Evolutionary conservation across 2,113 vertebrate genomes (phyloP).

Genomic region (Bambusicola thoracicus): DNA sequence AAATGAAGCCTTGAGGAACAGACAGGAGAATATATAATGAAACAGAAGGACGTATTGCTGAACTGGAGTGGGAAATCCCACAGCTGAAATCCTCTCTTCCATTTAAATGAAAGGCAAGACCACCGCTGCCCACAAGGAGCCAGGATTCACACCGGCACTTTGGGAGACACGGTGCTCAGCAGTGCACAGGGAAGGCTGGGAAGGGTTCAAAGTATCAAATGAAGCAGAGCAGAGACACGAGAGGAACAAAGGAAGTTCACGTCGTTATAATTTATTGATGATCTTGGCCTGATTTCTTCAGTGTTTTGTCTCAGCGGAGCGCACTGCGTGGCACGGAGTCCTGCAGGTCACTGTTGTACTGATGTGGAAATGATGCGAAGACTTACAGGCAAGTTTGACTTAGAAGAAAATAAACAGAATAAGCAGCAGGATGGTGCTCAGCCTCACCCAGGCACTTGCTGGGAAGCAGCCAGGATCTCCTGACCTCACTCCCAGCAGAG

Average conservation of each 20-base stretch:
- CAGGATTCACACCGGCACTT: not conserved
- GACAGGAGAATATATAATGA: rapidly evolving
- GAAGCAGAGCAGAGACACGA: conserved; percentile 4
- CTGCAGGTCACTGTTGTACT: not conserved
- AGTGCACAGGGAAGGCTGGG: not conserved
- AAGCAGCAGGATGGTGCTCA: not conserved
- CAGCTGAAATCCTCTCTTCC: not conserved
- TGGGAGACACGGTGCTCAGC: not conserved
- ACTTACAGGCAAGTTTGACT: conserved; percentile 2
- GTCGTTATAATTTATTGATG: conserved; percentile 55
- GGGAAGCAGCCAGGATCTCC: conserved; percentile 32
- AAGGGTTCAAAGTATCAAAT: conserved; percentile 41
- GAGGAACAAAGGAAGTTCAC: conserved; percentile 64
- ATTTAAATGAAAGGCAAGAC: not conserved
- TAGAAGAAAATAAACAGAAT: not conserved
- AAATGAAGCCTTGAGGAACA: not conserved
- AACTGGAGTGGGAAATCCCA: not conserved
- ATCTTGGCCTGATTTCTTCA: conserved; percentile 18
- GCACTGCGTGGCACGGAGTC: not conserved
- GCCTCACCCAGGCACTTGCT: conserved; percentile 35
- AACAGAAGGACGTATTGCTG: not conserved
- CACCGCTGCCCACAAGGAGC: not conserved
- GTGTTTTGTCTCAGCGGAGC: not conserved
- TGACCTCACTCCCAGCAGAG: not conserved
- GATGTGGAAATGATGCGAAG: not conserved